Conservation (phyloP, 2,113 vertebrate species). For the Ophthalmolycus amberensis region DNA sequence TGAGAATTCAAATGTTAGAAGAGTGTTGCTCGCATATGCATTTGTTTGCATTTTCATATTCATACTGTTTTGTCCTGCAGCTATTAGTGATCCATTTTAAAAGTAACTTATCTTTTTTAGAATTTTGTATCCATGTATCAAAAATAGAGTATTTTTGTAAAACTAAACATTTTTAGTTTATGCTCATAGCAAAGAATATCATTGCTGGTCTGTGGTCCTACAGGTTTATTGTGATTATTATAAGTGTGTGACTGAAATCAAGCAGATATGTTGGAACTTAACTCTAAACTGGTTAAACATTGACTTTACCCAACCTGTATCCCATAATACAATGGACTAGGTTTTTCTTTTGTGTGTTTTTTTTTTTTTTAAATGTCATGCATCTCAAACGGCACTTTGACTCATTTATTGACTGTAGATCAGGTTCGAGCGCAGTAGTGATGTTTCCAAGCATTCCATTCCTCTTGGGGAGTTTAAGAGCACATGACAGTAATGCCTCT, state of each 20-base stretch:
- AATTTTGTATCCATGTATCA: constrained; percentile 81
- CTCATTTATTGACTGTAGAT: constrained; percentile 74
- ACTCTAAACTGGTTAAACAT: constrained; percentile 41
- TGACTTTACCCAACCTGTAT: constrained; percentile 50
- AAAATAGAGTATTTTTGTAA: constrained; percentile 86
- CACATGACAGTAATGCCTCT: constrained; percentile 72
- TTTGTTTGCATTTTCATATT: constrained; percentile 80
- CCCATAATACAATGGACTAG: constrained; percentile 31
- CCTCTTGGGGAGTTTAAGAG: constrained; percentile 70
- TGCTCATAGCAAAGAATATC: constrained; percentile 79
- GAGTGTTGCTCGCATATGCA: constrained; percentile 51
- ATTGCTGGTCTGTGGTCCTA: constrained; percentile 63
- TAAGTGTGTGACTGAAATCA: constrained; percentile 48
- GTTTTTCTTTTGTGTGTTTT: constrained; percentile 7
- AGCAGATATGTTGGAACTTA: constrained; percentile 38
- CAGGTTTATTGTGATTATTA: constrained; percentile 55
- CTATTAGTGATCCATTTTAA: constrained; percentile 78
- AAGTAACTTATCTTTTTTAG: constrained; percentile 77
- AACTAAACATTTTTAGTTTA: constrained; percentile 74
- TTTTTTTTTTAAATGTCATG: constrained; percentile 41
- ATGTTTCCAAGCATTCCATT: constrained; percentile 78
- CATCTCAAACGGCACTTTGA: constrained; percentile 78
- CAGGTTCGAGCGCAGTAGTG: constrained; percentile 66
- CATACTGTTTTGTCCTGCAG: constrained; percentile 67
- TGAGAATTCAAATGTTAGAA: constrained; percentile 53